Conservation (phyloP, 92 coral and sea anemone genomes). For the Epizoanthus rinbou region DNA sequence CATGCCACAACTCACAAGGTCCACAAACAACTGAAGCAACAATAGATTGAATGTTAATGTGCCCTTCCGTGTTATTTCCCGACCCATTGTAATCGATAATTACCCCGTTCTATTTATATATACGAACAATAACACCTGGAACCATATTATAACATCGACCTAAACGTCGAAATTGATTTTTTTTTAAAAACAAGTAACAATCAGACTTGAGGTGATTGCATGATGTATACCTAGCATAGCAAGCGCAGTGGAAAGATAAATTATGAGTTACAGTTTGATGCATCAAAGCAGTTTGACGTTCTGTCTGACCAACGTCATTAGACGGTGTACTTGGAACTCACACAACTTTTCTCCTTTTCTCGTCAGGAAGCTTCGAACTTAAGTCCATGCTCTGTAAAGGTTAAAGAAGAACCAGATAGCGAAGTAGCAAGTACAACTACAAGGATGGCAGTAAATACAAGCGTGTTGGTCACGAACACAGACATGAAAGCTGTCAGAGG, state of each 20-base stretch:
- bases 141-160: too few species aligned
- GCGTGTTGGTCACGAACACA: not conserved
- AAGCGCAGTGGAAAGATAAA: too few species aligned
- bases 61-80: not conserved
- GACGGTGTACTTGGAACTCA: not conserved
- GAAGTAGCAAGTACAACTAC: not conserved
- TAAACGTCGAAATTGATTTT: not conserved
- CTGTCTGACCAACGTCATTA: too few species aligned
- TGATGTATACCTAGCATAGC: too few species aligned
- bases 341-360: not conserved
- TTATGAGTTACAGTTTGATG: too few species aligned
- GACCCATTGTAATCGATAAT: slow-evolving; percentile 13
- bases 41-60: not conserved
- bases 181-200: not conserved
- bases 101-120: not conserved
- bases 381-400: slow-evolving; percentile 9
- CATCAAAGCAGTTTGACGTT: too few species aligned
- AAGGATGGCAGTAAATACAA: not conserved
- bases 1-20: not conserved
- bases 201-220: not conserved
- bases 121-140: not conserved
- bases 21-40: not conserved
- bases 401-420: slow-evolving; percentile 29
- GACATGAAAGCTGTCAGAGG: not conserved
- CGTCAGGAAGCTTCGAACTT: slow-evolving; percentile 22